Evolutionary conservation across 2,113 vertebrate species (phyloP), one percentile per base, ranked within the genome.

Genomic region (Pitta sordida): DNA sequence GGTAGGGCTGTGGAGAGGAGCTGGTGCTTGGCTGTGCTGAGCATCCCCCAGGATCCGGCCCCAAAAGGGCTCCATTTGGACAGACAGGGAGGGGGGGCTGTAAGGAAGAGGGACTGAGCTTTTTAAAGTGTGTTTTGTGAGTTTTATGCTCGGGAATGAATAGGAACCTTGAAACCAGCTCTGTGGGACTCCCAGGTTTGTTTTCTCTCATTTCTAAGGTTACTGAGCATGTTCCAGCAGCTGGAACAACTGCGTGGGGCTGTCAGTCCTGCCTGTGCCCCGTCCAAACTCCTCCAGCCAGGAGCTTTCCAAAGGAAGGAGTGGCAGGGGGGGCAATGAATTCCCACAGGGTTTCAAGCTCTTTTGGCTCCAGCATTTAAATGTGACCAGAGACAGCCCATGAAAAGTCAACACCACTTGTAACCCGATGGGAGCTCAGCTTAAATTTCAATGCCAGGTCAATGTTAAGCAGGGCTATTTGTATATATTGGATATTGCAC

Each of bases 131-230:
- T 0, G 1, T 49, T 86, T 58, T 48, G 65, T 74, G 43, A 44
- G 60, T 15, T 46, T 88, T n/a, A 20, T 51, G 48, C 43, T 55
- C 8, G 3, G 52, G 75, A 78, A 41, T 85, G 53, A 71, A 91
- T 68, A 65, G 55, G 76, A 86, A 23, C n/a, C 56, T 67, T 51
- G 65, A 59, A 32, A 46, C 5, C 21, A 19, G 60, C 75, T 86
- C 78, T 46, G 56, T 55, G 69, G 76, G 81, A 83, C 93, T 76
- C 73, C 80, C 70, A 3, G 75, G 78, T 89, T 92, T 91, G 79
- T 95, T 95, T 96, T 89, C 43, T 39, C 51, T 88, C 27, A 2
- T 92, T 90, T 85, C 90, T 49, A 58, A 82, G 87, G 75, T 78
- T 92, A 69, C 73, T 2, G 6, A 48, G 76, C 0, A 2, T 15